Base-by-base conservation (phyloP, 2,113 vertebrate species). In the Corythaeola cristata region DNA sequence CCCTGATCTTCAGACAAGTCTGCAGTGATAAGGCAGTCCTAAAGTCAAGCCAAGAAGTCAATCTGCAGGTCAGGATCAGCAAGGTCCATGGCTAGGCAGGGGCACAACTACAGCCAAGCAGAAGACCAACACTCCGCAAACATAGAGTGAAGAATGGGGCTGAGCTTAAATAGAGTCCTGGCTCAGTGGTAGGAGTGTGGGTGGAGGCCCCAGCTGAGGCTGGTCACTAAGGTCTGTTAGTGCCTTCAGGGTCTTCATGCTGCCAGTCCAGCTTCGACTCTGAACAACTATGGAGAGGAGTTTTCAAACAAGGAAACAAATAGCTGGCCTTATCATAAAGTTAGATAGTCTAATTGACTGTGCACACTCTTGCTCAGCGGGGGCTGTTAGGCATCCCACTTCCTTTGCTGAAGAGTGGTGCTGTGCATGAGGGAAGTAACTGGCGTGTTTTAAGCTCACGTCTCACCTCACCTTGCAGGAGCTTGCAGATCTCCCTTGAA, bases 91-190 rank as follows among this genome's bases (percentile, higher is more conserved):
- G 30, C 59, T 53, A 27, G 23, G 22, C 24, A 71, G 27, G 7
- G 9, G 3, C 58, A 80, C 15, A 44, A 32, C 62, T 33, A 0
- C 1, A 1, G 6, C 28, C 26, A 39, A 35, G 13, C 20, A 53
- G 28, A 3, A 63, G 8, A 75, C 9, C 22, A 64, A 7, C 41
- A 5, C 30, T 22, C 10, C 12, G 33, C 28, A 72, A 50, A 37
- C 45, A 59, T 1, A 53, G 7, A 45, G 12, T 22, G 63, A 1
- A 13, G 2, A 1, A 1, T 0, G 0, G 32, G 17, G n/a, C 69
- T 78, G 59, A 56, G 52, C 41, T 74, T 32, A 67, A 73, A 59
- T 37, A 15, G 64, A 27, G 41, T 71, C 15, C 60, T 62, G 74
- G 45, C 12, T 21, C 68, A 8, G 4, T 20, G 60, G 15, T 5